phyloP scores from a whole-genome alignment of 2,888 invertebrate species.

The Trichogramma evanescens region DNA sequence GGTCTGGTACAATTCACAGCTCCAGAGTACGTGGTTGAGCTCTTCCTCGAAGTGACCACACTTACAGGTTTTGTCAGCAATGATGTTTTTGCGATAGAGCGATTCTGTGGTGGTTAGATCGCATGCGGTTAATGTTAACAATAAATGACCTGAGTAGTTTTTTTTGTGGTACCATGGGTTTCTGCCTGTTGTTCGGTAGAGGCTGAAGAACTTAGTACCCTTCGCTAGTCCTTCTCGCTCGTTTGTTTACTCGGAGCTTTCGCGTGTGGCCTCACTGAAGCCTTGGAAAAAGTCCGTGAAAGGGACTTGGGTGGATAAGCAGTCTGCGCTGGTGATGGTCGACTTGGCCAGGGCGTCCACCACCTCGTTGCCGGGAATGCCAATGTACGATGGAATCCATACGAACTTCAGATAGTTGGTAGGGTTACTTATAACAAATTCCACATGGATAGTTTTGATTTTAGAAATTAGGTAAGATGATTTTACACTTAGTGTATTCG shows the following conservation, averaged over 20 bases:
- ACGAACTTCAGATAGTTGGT: slow-evolving; percentile 5
- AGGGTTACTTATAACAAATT: not conserved
- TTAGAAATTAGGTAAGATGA: slow-evolving; percentile 8
- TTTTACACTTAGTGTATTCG: not conserved
- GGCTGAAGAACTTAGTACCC: slow-evolving; percentile 5
- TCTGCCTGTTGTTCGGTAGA: not conserved
- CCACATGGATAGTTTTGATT: slow-evolving; percentile 7
- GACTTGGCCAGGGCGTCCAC: slow-evolving; percentile 12
- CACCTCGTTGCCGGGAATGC: slow-evolving; percentile 14
- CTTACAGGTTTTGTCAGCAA: slow-evolving; percentile 8
- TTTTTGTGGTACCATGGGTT: slow-evolving; percentile 5
- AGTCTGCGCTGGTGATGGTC: not conserved
- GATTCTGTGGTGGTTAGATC: slow-evolving; percentile 13
- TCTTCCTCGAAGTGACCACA: slow-evolving; percentile 8
- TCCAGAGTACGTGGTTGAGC: slow-evolving; percentile 14
- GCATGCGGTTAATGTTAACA: not conserved
- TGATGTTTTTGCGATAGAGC: slow-evolving; percentile 6
- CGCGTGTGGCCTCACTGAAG: not conserved
- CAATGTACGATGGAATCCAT: slow-evolving; percentile 15
- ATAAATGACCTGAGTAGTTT: slow-evolving; percentile 2
- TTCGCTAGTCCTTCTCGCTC: not conserved
- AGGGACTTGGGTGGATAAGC: not conserved
- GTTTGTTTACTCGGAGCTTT: slow-evolving; percentile 1
- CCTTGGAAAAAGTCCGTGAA: slow-evolving; percentile 4
- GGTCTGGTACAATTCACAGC: slow-evolving; percentile 7